Percentiles rank a stretch among this genome's conserved stretches.
phyloP scores from a whole-genome alignment of 2,797 vertebrate species.

The Anguilla marmorata region DNA sequence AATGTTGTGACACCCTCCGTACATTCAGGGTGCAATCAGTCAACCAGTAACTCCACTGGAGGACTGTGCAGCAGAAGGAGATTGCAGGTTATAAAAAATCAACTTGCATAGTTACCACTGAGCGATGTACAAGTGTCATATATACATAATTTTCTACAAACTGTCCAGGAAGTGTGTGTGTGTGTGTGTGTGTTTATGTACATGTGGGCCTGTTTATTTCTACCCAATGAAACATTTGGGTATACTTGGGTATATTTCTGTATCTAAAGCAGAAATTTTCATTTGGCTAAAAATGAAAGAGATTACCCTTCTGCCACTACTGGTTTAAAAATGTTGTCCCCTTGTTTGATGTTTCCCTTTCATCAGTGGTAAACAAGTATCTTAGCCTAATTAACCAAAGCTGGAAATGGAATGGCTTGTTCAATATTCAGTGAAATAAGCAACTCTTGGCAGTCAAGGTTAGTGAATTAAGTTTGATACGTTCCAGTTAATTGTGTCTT shows the following conservation, averaged over 20 bases:
- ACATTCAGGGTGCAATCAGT: too few relatives aligned
- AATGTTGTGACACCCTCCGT: too few relatives aligned
- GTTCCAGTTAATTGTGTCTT: slow-evolving; percentile 27
- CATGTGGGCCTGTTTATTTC: neutral
- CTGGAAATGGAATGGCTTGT: slow-evolving; percentile 24
- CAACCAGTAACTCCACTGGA: too few relatives aligned
- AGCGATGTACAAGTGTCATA: too few relatives aligned
- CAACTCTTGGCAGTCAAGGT: slow-evolving; percentile 40
- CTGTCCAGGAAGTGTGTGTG: too few relatives aligned
- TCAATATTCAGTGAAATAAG: neutral
- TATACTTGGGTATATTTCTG: neutral
- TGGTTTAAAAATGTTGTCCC: neutral
- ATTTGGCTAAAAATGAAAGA: slow-evolving; percentile 19
- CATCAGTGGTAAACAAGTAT: slow-evolving; percentile 16
- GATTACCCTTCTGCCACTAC: slow-evolving; percentile 21
- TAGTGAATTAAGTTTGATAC: slow-evolving; percentile 41
- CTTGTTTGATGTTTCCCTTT: slow-evolving; percentile 24
- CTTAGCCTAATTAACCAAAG: slow-evolving; percentile 23
- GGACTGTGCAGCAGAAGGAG: too few relatives aligned
- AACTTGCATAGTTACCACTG: too few relatives aligned
- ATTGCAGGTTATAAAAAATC: too few relatives aligned
- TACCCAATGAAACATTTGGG: neutral
- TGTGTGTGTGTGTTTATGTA: too few relatives aligned
- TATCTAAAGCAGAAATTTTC: too few relatives aligned
- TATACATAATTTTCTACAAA: too few relatives aligned